Percentiles rank a stretch among this genome's conserved stretches.
These are phyloP conservation scores for Spondyliosoma cantharus DNA, from an alignment of 2,797 vertebrate species.

Conservation along the genomic window DNA sequence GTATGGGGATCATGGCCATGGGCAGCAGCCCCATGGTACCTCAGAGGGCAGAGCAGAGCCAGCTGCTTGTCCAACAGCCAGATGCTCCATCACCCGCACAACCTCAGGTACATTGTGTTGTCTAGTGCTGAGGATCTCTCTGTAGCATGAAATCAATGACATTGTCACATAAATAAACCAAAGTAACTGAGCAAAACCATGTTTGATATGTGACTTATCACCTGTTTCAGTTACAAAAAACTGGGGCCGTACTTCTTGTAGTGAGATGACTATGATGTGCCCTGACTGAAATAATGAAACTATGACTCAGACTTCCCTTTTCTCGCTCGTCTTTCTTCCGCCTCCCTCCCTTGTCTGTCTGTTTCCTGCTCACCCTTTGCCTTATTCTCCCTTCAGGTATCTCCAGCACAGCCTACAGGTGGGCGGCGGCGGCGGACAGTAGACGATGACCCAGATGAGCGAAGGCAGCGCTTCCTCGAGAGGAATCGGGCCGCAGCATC, in stretches of 20 bases:
- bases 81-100: slow-evolving; percentile 94
- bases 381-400: slow-evolving; percentile 84
- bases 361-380: slow-evolving; percentile 41
- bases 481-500: slow-evolving; percentile 95
- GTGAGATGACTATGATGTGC: slow-evolving; percentile 40
- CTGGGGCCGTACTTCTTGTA: slow-evolving; percentile 19
- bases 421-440: slow-evolving; percentile 90
- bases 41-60: slow-evolving; percentile 92
- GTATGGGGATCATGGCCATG: slow-evolving; percentile 85
- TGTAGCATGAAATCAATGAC: not conserved
- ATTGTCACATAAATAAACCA: not conserved
- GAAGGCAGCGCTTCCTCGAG: slow-evolving; percentile 95
- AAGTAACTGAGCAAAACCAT: not conserved
- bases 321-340: slow-evolving; percentile 49
- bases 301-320: slow-evolving; percentile 76
- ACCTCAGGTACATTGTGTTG: slow-evolving; percentile 80
- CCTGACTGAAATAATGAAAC: slow-evolving; percentile 65
- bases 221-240: slow-evolving; percentile 34
- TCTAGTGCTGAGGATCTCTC: not conserved
- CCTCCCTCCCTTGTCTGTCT: slow-evolving; percentile 28
- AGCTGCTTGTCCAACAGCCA: slow-evolving; percentile 92
- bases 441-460: slow-evolving; percentile 96
- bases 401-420: slow-evolving; percentile 96
- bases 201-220: not conserved
- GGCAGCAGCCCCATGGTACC: slow-evolving; percentile 93